phyloP scores from a whole-genome alignment of 2,797 vertebrate genomes.

The Paramormyrops hopkinsi region DNA sequence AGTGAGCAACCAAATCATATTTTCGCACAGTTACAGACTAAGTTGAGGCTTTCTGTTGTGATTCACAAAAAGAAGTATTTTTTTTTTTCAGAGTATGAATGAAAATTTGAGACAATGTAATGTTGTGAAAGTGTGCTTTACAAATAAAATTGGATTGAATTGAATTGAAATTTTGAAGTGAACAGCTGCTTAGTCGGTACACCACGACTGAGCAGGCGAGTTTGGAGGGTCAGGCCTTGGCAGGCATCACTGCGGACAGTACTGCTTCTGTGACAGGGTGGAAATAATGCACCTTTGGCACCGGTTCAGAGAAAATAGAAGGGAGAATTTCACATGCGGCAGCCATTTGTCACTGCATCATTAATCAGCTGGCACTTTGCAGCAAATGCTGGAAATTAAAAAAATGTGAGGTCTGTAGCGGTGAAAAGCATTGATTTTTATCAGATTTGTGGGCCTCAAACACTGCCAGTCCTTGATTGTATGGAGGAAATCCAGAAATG shows the following conservation, averaged over 20 bases:
- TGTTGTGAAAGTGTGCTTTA: neutral
- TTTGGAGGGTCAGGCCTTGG: neutral
- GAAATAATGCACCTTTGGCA: neutral
- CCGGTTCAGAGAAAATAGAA: neutral
- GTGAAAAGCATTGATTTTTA: constrained; percentile 6
- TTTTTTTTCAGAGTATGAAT: neutral
- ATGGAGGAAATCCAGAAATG: neutral
- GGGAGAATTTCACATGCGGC: neutral
- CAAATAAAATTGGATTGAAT: neutral
- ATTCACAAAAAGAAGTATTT: neutral
- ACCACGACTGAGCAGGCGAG: neutral
- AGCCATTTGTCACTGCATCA: constrained; percentile 4
- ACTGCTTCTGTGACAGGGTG: neutral
- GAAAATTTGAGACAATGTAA: neutral
- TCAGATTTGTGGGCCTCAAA: neutral
- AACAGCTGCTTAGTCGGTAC: neutral
- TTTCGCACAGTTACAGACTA: neutral
- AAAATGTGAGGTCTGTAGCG: neutral
- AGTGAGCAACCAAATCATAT: neutral
- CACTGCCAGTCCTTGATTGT: neutral
- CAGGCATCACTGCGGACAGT: neutral
- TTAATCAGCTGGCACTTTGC: neutral
- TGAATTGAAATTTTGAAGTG: neutral
- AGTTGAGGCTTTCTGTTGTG: neutral
- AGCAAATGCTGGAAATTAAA: neutral